Conservation (phyloP, 2,888 invertebrate genomes). For the Arctia plantaginis region DNA sequence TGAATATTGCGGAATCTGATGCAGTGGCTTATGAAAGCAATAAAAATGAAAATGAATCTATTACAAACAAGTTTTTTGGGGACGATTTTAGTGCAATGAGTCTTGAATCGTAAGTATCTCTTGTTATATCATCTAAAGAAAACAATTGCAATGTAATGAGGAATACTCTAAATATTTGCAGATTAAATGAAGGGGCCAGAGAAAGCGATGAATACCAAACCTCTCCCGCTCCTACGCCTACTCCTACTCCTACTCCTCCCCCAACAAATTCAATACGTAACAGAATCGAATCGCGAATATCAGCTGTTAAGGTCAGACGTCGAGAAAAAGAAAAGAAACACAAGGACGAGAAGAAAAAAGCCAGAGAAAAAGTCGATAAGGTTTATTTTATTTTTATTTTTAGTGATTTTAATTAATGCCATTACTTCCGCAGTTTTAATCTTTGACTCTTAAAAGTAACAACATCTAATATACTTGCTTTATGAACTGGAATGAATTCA, state of each 20-base stretch:
- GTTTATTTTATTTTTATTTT: conserved; percentile 59
- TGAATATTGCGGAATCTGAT: conserved; percentile 57
- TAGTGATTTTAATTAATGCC: conserved; percentile 37
- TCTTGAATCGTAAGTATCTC: conserved; percentile 76
- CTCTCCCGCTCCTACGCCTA: conserved; percentile 39
- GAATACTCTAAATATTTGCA: conserved; percentile 51
- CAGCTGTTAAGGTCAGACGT: conserved; percentile 65
- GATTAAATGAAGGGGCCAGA: conserved; percentile 66
- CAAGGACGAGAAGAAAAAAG: conserved; percentile 64
- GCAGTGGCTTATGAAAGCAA: conserved; percentile 52
- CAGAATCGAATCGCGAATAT: conserved; percentile 69
- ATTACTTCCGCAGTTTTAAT: conserved; percentile 50
- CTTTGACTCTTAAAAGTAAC: conserved; percentile 36
- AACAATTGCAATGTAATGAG: conserved; percentile 33
- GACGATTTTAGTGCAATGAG: conserved; percentile 62
- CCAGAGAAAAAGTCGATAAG: conserved; percentile 71
- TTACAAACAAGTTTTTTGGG: conserved; percentile 56
- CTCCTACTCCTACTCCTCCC: conserved; percentile 53
- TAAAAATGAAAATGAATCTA: conserved; percentile 48
- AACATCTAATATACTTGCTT: conserved; percentile 30
- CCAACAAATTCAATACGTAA: conserved; percentile 67
- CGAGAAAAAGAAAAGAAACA: conserved; percentile 60
- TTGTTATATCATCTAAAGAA: conserved; percentile 19
- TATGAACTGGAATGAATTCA: conserved; percentile 15
- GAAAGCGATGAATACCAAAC: conserved; percentile 64